Evolutionary conservation across 1,140 invertebrate species (phyloP), one percentile per base, ranked within the genome.

Genomic region (Hylyphantes graminicola): DNA sequence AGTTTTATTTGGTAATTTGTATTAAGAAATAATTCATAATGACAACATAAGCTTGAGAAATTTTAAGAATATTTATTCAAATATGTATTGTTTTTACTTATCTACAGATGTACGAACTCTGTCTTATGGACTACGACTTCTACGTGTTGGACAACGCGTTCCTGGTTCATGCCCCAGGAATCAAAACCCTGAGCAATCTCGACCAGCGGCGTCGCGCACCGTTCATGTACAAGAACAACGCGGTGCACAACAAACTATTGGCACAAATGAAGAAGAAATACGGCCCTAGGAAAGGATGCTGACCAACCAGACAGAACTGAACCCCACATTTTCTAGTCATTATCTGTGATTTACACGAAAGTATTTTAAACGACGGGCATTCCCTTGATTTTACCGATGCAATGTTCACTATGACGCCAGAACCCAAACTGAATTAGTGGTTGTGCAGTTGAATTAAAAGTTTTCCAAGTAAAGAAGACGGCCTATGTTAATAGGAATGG

Each of bases 21-120:
- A 35, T 35, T 5, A 35, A 35, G 35, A 35, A 35, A 35, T 35
- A 35, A 35, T 35, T 5, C 35, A 35, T 35, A 35, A 2, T 35
- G 35, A 35, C 5, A 2, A 35, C 35, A 35, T 35, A 35, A 35
- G 35, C 35, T 35, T 35, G 35, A 35, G 35, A n/a, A n/a, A 35
- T 35, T n/a, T 35, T 35, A n/a, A n/a, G 35, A 35, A 35, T 35
- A 35, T 35, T 35, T 35, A 35, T 35, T 35, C 2, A 35, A 35
- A 35, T 35, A 35, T 35, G 2, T 1, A 35, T 35, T 35, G 35
- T 35, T 35, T 35, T 35, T 35, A 35, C 5, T 81, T 74, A 53
- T 76, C 85, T 90, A 89, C 87, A 95, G 94, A 95, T 95, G 94
- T 90, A 94, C 87, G 93, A 95, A 89, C 92, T 95, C 90, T 95